Conservation (phyloP, 2,113 vertebrate species). For the Cyanoderma ruficeps region DNA sequence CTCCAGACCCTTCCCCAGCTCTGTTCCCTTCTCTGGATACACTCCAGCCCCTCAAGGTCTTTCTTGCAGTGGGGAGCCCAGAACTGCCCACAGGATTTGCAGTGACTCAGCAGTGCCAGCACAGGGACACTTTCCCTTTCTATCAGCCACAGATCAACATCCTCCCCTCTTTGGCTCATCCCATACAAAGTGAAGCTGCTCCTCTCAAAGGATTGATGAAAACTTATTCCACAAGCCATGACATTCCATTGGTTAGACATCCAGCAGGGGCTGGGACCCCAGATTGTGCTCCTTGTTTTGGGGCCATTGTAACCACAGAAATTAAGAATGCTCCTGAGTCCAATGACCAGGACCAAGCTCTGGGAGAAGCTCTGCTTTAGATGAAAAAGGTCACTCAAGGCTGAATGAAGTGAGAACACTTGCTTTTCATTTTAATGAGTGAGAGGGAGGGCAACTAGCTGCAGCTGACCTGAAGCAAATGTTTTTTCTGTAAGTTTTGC, state of each 20-base stretch:
- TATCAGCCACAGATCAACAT: not conserved
- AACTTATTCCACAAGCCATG: not conserved
- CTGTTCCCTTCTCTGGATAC: accelerated
- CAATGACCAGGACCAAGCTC: not conserved
- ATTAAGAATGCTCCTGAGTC: not conserved
- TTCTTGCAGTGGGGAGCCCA: not conserved
- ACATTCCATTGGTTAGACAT: not conserved
- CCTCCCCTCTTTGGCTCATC: not conserved
- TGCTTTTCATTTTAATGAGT: slow-evolving; percentile 42
- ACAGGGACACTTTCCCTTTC: not conserved
- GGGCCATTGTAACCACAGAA: not conserved
- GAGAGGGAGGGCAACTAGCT: not conserved
- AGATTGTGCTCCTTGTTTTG: not conserved
- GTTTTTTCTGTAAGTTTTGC: slow-evolving; percentile 41
- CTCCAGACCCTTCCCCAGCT: not conserved
- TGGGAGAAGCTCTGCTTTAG: slow-evolving; percentile 8
- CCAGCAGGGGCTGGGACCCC: not conserved
- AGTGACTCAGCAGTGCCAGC: not conserved
- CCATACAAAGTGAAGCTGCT: not conserved
- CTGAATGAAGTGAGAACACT: slow-evolving; percentile 32
- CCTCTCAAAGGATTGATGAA: not conserved
- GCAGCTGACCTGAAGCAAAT: slow-evolving; percentile 22
- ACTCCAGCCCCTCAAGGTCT: not conserved
- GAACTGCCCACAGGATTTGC: accelerated
- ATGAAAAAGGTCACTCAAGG: not conserved